These are phyloP conservation scores for Rhynchophorus ferrugineus DNA, from an alignment of 1,140 invertebrate species.

Conservation along the genomic window DNA sequence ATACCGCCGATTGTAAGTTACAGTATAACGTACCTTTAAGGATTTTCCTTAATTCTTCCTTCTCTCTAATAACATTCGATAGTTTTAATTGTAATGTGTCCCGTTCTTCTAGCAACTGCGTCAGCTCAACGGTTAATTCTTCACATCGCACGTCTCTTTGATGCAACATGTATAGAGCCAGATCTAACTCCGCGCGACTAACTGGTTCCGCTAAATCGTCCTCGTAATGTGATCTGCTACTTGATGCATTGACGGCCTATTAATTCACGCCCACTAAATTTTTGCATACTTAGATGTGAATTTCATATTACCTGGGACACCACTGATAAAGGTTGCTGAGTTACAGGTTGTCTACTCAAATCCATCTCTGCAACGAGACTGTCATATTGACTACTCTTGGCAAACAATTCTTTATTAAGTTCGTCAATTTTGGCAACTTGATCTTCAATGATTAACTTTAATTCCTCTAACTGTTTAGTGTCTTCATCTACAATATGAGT, in stretches of 20 bases:
- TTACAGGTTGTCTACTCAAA: conserved; percentile 25
- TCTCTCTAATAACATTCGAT: conserved; percentile 67
- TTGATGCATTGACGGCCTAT: background rate
- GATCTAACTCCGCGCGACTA: conserved; percentile 61
- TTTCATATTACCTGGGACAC: background rate
- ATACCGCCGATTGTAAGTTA: too few relatives aligned
- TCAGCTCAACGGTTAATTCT: conserved; percentile 78
- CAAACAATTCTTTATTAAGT: conserved; percentile 55
- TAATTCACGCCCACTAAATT: too few relatives aligned
- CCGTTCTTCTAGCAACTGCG: conserved; percentile 73
- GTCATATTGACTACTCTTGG: conserved; percentile 51
- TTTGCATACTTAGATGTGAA: too few relatives aligned
- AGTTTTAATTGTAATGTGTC: conserved; percentile 74
- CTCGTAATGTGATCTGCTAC: conserved; percentile 9
- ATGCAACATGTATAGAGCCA: conserved; percentile 78
- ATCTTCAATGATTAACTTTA: conserved; percentile 51
- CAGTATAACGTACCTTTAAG: conserved; percentile 22
- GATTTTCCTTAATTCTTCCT: conserved; percentile 52
- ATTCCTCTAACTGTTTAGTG: conserved; percentile 42
- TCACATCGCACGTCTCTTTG: conserved; percentile 82
- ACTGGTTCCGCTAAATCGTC: conserved; percentile 32
- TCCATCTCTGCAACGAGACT: conserved; percentile 39
- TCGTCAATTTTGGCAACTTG: conserved; percentile 62
- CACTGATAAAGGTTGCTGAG: conserved; percentile 16
- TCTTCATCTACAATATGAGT: conserved; percentile 48